Percentiles rank a stretch among this genome's conserved stretches.
These are phyloP conservation scores for Lucinisca nassula DNA, from an alignment of 2,888 invertebrate genomes.

Conservation along the genomic window DNA sequence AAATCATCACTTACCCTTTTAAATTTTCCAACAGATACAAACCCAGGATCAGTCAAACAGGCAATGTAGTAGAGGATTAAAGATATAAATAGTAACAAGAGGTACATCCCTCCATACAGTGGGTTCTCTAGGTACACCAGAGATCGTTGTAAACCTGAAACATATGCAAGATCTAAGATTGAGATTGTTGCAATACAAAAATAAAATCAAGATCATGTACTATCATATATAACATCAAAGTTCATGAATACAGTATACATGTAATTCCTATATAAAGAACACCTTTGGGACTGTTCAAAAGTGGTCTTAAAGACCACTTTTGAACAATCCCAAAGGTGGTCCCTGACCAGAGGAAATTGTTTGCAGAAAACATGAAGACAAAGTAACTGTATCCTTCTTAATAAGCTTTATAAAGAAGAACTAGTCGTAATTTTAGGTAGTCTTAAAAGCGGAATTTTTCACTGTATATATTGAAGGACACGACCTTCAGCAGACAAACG, in stretches of 20 bases:
- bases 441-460: no score
- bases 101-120: conserved; percentile 77
- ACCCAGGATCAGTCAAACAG: conserved; percentile 85
- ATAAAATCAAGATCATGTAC: neutral
- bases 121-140: conserved; percentile 75
- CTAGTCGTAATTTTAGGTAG: no score
- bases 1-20: conserved; percentile 36
- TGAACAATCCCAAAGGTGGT: no score
- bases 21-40: conserved; percentile 66
- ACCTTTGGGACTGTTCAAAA: no score
- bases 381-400: no score
- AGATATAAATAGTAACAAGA: conserved; percentile 75
- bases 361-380: no score
- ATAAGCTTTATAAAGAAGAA: no score
- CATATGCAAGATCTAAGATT: neutral
- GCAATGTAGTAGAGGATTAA: conserved; percentile 81
- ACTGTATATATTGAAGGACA: conserved; percentile 78
- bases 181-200: neutral
- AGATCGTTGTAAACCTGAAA: conserved; percentile 75
- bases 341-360: no score
- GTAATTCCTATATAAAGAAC: no score
- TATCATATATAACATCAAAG: neutral
- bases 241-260: no score
- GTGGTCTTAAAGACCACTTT: conserved; percentile 68
- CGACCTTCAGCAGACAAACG: no score